Evolutionary conservation across 2,797 vertebrate species (phyloP).

Genomic region (Serranus cabrilla): DNA sequence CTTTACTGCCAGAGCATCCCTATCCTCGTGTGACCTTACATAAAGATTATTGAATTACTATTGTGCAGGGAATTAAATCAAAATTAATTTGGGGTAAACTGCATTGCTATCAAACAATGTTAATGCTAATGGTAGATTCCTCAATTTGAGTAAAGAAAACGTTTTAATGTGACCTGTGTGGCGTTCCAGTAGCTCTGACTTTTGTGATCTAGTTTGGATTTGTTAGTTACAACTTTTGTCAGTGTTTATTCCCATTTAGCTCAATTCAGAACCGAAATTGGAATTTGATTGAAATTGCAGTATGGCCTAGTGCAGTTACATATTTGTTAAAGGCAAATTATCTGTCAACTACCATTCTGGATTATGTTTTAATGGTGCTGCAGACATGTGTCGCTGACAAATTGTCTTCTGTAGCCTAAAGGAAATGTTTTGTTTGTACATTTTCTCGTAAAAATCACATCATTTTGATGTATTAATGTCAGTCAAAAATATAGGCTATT

Average conservation of each 20-base stretch:
- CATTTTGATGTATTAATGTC: too few species aligned
- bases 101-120: too few species aligned
- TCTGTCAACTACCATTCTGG: too few species aligned
- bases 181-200: not conserved
- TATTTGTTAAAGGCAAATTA: too few species aligned
- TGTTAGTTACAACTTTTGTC: not conserved
- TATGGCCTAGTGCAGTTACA: too few species aligned
- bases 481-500: too few species aligned
- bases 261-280: not conserved
- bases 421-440: too few species aligned
- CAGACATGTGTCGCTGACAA: too few species aligned
- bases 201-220: not conserved
- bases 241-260: not conserved
- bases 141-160: not conserved
- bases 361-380: too few species aligned
- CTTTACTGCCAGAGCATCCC: not conserved
- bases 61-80: not conserved
- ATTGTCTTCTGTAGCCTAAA: too few species aligned
- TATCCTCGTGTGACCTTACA: not conserved
- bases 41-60: not conserved
- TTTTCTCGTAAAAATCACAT: too few species aligned
- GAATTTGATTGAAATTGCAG: too few species aligned
- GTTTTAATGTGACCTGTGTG: not conserved
- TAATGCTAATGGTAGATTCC: fast-evolving
- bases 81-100: fast-evolving